phyloP scores from a whole-genome alignment of 2,113 vertebrate species.

The Scophthalmus maximus region DNA sequence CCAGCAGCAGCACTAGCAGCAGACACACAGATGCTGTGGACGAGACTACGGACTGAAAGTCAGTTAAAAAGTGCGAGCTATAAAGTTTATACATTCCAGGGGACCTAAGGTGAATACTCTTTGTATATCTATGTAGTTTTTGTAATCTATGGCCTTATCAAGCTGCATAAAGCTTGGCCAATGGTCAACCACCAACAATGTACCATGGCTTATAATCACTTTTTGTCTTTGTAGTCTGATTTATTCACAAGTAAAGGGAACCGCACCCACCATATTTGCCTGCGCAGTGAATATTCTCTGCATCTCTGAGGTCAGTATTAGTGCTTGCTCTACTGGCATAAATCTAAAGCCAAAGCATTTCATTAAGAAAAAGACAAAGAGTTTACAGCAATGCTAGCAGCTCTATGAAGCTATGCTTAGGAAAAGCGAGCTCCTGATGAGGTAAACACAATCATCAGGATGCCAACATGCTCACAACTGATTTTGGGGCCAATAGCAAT shows the following conservation, averaged over 20 bases:
- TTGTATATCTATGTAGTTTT: conserved; percentile 37
- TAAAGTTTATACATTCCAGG: conserved; percentile 47
- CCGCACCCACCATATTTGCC: neutral
- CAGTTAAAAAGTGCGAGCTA: conserved; percentile 22
- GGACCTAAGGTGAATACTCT: no score
- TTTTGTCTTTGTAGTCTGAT: conserved; percentile 1
- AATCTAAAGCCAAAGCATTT: neutral
- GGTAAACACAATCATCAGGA: neutral
- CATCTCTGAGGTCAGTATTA: neutral
- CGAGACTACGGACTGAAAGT: conserved; percentile 8
- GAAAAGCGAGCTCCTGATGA: neutral
- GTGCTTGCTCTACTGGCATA: neutral
- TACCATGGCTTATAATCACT: neutral
- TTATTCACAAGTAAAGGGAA: conserved; percentile 3
- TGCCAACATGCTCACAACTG: neutral
- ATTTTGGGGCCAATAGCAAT: neutral
- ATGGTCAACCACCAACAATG: conserved; percentile 3
- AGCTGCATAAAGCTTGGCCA: conserved; percentile 27
- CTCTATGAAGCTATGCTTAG: neutral
- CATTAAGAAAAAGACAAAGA: neutral
- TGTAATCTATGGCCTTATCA: conserved; percentile 45
- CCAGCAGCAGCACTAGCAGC: conserved; percentile 35
- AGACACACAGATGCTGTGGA: conserved; percentile 29
- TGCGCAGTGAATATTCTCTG: neutral
- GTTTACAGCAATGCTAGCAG: neutral